Percentiles rank a stretch among this genome's conserved stretches.
These are phyloP conservation scores for Colistium nudipinnis DNA, from an alignment of 2,113 vertebrate genomes.

Conservation along the genomic window DNA sequence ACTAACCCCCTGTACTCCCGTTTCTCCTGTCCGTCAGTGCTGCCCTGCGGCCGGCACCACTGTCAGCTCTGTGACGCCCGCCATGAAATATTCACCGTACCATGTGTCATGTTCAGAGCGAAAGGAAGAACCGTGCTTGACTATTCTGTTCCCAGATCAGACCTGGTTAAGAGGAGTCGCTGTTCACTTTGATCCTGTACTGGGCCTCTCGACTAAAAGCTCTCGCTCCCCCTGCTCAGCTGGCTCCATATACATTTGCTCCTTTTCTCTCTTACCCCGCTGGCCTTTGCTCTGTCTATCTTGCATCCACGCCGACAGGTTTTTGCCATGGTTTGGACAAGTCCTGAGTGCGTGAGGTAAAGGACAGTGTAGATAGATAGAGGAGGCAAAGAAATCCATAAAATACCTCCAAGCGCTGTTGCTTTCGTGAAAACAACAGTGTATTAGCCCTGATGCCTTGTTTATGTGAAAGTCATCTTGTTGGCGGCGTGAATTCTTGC, in stretches of 20 bases:
- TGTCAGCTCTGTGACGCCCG: constrained; percentile 61
- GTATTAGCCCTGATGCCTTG: constrained; percentile 23
- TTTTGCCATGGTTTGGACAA: constrained; percentile 6
- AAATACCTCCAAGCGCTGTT: constrained; percentile 1
- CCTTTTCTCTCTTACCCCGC: constrained; percentile 28
- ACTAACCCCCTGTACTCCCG: constrained; percentile 22
- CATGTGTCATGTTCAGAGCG: constrained; percentile 65
- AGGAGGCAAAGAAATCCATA: not conserved
- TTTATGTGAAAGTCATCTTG: constrained; percentile 26
- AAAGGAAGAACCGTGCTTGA: constrained; percentile 43
- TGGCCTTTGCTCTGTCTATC: not conserved
- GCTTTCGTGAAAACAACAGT: not conserved
- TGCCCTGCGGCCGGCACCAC: constrained; percentile 63
- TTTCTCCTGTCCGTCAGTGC: constrained; percentile 57
- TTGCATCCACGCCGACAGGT: constrained; percentile 4
- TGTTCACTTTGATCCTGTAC: constrained; percentile 69
- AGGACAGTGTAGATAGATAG: not conserved
- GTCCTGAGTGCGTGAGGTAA: not conserved
- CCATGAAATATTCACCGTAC: constrained; percentile 74
- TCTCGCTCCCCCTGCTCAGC: constrained; percentile 40
- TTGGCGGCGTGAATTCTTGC: constrained; percentile 36
- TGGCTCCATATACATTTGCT: constrained; percentile 11
- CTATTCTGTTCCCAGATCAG: constrained; percentile 59
- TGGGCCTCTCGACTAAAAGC: constrained; percentile 41
- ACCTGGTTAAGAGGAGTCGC: constrained; percentile 58